Evolutionary conservation across 2,888 invertebrate genomes (phyloP), one percentile per base, ranked within the genome.

Genomic region (Lepidochrysops patricia): DNA sequence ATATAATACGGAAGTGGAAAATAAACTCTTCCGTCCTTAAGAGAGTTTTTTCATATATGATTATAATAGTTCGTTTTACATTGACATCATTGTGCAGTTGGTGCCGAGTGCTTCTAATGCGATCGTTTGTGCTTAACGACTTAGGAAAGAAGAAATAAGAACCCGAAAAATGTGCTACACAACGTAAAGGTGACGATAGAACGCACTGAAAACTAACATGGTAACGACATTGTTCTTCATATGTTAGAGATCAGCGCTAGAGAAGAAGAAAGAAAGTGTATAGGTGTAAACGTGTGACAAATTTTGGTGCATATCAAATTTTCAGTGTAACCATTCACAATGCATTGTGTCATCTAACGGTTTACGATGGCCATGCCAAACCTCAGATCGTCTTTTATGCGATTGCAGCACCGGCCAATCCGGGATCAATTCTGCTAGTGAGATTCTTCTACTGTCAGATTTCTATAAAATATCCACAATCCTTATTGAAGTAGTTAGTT

Each of bases 341-440:
- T 88, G 87, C 86, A 81, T 75, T 76, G 84, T 84, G 84, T 80
- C 79, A 76, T 73, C 79, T 80, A 77, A 72, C 72, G 74, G 75
- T 75, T 77, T 76, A 70, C 65, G 67, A 67, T 68, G 72, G 72
- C 77, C 76, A 75, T 79, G 77, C 91, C 94, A 93, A 94, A 96
- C 96, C 96, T 96, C 95, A 92, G 93, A 92, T 54, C 54, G 54
- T 91, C 91, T 93, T 91, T 91, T 91, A 92, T 93, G 93, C 91
- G 93, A 94, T 89, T 95, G 94, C 82, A 96, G 94, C 83, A 93
- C 94, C 80, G 97, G 97, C 97, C 97, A 98, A 91, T 97, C 97
- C 80, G 97, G 97, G 88, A 98, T 97, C 91, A 97, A 92, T 91
- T 98, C 97, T 78, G 96, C 96, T 90, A 97, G 92, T 79, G 96